Evolutionary conservation across 2,888 invertebrate species (phyloP).

Genomic region (Eupithecia exiguata): DNA sequence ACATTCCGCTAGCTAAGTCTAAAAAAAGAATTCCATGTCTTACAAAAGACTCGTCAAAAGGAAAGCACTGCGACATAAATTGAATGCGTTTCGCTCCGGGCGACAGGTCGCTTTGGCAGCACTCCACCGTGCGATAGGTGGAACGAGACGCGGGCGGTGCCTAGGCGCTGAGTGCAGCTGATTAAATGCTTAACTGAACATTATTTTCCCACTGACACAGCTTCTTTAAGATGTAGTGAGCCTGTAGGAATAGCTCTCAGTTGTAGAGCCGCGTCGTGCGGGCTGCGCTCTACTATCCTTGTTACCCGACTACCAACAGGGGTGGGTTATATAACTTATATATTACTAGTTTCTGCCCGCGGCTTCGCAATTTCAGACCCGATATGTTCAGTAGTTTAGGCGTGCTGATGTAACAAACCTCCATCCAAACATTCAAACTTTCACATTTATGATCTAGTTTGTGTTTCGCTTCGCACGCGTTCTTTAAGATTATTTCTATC

Average conservation of each 20-base stretch:
- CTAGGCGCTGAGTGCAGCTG: slow-evolving; percentile 6
- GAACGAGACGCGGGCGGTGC: slow-evolving; percentile 37
- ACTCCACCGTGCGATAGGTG: slow-evolving; percentile 54
- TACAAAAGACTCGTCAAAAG: not conserved
- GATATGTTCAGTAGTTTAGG: too few species aligned
- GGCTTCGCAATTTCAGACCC: too few species aligned
- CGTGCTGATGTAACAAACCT: too few species aligned
- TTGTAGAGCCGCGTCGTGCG: not conserved
- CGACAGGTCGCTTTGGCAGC: slow-evolving; percentile 71
- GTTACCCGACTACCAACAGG: too few species aligned
- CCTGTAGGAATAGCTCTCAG: not conserved
- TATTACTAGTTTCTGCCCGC: too few species aligned
- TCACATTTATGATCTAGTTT: too few species aligned
- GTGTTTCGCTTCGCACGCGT: too few species aligned
- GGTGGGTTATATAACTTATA: too few species aligned
- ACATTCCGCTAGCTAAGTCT: not conserved
- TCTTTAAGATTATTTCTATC: too few species aligned
- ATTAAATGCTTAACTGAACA: slow-evolving; percentile 24
- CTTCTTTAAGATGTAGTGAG: not conserved
- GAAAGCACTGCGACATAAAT: slow-evolving; percentile 46
- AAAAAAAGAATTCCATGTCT: not conserved
- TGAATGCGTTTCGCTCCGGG: slow-evolving; percentile 40
- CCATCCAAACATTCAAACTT: too few species aligned
- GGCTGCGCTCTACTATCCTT: not conserved
- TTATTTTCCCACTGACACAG: not conserved